A percentile compares a stretch with the other conserved stretches of the same genome.
phyloP scores from a whole-genome alignment of 2,888 invertebrate species.

The Andricus quercusramuli region DNA sequence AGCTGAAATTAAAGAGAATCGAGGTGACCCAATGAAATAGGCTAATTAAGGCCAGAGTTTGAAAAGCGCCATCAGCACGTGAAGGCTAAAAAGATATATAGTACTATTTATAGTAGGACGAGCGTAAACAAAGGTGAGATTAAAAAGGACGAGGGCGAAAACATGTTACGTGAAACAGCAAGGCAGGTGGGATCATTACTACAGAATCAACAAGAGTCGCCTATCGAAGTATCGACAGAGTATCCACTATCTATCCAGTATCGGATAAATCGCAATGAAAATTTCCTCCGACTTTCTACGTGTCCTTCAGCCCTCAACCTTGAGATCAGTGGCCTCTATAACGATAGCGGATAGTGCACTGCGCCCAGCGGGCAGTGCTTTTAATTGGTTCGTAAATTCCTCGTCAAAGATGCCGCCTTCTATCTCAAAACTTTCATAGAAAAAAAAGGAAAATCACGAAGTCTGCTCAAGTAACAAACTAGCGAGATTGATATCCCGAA shows the following conservation, averaged over 20 bases:
- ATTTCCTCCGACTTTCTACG: conserved; percentile 33
- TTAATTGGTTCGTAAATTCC: conserved; percentile 42
- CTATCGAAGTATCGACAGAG: neutral
- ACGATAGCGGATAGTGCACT: conserved; percentile 14
- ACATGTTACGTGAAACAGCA: neutral
- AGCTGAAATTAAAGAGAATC: neutral
- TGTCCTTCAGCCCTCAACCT: conserved; percentile 36
- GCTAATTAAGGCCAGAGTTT: neutral
- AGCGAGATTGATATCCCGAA: conserved; percentile 23
- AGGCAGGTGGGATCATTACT: conserved; percentile 10
- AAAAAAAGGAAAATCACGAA: neutral
- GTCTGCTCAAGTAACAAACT: neutral
- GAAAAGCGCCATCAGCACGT: neutral
- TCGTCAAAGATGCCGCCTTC: conserved; percentile 38
- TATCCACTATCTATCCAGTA: conserved; percentile 19
- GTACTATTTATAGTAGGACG: neutral
- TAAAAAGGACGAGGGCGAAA: conserved; percentile 16
- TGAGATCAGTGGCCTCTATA: conserved; percentile 37
- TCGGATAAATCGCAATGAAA: conserved; percentile 30
- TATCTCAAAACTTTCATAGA: conserved; percentile 34
- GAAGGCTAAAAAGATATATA: neutral
- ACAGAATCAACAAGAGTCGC: conserved; percentile 3
- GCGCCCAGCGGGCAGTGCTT: conserved; percentile 36
- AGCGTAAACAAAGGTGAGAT: conserved; percentile 24
- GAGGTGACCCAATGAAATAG: neutral